Evolutionary conservation across 1,140 invertebrate genomes (phyloP).

Genomic region (Elymnias hypermnestra): DNA sequence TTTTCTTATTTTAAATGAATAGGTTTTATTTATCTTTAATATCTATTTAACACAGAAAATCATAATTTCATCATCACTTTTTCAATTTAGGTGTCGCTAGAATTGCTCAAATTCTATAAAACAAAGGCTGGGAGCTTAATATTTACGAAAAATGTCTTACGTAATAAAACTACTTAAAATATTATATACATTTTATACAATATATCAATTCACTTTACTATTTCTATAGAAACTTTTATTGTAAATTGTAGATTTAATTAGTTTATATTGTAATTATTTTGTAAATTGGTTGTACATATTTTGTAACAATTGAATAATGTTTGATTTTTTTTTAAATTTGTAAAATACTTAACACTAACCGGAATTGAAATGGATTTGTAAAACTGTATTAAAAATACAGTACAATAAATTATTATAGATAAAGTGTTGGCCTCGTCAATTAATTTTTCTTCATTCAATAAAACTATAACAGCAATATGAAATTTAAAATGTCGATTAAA

Average conservation of each 20-base stretch:
- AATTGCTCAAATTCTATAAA: slow-evolving; percentile 15
- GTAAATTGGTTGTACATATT: slow-evolving; percentile 72
- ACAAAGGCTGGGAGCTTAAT: slow-evolving; percentile 1
- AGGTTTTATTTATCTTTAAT: background rate
- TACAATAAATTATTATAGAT: too few relatives aligned
- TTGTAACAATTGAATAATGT: slow-evolving; percentile 21
- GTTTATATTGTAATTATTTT: slow-evolving; percentile 42
- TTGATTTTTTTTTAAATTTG: background rate
- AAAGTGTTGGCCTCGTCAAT: too few relatives aligned
- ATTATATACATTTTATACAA: slow-evolving; percentile 5
- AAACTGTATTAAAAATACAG: too few relatives aligned
- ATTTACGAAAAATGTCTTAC: background rate
- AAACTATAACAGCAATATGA: too few relatives aligned
- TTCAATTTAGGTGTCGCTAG: slow-evolving; percentile 27
- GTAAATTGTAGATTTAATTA: slow-evolving; percentile 46
- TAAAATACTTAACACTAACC: background rate
- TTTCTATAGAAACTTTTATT: slow-evolving; percentile 24
- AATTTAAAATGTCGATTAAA: too few relatives aligned
- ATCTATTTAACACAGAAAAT: background rate
- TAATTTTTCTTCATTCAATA: too few relatives aligned
- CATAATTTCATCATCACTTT: too few relatives aligned
- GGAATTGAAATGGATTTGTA: too few relatives aligned
- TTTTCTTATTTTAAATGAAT: background rate
- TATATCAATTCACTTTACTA: slow-evolving; percentile 6
- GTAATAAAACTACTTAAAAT: slow-evolving; percentile 5